Evolutionary conservation across 2,113 vertebrate genomes (phyloP).

Genomic region (Mirza zaza): DNA sequence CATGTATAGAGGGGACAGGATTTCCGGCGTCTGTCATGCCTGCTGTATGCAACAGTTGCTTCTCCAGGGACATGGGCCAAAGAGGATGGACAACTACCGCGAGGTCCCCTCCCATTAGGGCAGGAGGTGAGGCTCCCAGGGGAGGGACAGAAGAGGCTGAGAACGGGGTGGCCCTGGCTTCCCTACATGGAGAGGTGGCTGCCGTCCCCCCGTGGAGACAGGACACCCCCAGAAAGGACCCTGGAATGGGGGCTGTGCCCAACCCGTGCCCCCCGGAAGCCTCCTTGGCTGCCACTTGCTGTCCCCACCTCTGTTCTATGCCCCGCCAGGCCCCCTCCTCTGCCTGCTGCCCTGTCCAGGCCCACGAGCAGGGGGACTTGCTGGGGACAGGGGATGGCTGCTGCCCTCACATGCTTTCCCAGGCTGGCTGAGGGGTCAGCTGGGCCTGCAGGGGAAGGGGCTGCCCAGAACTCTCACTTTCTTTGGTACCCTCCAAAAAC

Average conservation of each 20-base stretch:
- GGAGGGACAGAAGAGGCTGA: not conserved
- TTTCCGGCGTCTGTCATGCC: not conserved
- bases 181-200: not conserved
- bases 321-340: not conserved
- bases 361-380: not conserved
- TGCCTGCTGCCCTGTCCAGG: not conserved
- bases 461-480: not conserved
- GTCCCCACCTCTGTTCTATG: not conserved
- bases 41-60: not conserved
- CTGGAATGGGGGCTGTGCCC: too few species aligned
- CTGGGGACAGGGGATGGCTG: not conserved
- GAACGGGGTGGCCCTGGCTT: not conserved
- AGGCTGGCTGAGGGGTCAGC: not conserved
- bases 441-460: not conserved
- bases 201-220: not conserved
- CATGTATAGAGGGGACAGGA: not conserved
- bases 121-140: not conserved
- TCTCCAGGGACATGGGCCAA: not conserved
- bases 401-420: not conserved
- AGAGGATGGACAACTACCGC: not conserved
- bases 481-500: not conserved
- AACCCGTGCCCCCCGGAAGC: not conserved
- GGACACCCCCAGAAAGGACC: not conserved
- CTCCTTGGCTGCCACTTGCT: not conserved
- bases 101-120: not conserved